Evolutionary conservation across 2,113 vertebrate species (phyloP).

Genomic region (Platysteira castanea): DNA sequence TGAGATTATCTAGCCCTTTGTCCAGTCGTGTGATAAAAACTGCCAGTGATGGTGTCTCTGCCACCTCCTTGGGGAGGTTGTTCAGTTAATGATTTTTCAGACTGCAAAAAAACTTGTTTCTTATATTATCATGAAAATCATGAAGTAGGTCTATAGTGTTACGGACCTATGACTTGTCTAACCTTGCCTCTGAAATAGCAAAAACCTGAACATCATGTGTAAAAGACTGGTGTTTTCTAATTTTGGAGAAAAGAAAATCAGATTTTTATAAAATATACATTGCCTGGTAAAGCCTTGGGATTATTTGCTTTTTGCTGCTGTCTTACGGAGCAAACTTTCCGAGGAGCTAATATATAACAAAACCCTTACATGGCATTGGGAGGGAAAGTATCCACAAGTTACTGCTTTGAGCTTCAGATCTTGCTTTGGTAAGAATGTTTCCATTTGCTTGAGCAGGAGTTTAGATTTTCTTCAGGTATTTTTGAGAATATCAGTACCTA

Average conservation of each 20-base stretch:
- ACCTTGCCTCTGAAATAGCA: not conserved
- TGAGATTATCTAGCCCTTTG: not conserved
- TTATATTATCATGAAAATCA: not conserved
- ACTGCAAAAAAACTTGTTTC: not conserved
- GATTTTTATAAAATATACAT: not conserved
- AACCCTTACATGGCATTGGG: accelerated
- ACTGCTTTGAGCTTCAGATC: not conserved
- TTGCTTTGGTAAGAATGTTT: not conserved
- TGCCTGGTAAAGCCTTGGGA: not conserved
- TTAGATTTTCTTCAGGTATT: not conserved
- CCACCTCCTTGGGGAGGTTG: not conserved
- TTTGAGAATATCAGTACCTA: not conserved
- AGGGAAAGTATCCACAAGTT: not conserved
- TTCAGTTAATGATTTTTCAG: not conserved
- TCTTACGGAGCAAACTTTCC: not conserved
- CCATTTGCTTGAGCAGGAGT: not conserved
- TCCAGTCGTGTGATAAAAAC: not conserved
- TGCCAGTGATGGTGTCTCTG: not conserved
- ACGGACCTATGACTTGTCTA: not conserved
- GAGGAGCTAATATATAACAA: not conserved
- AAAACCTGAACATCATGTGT: not conserved
- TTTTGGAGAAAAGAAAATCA: not conserved
- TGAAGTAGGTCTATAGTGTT: not conserved
- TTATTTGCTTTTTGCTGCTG: not conserved
- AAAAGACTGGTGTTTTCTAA: not conserved